Base-by-base conservation (phyloP, 2,113 vertebrate species). In the Ascaphus truei region DNA sequence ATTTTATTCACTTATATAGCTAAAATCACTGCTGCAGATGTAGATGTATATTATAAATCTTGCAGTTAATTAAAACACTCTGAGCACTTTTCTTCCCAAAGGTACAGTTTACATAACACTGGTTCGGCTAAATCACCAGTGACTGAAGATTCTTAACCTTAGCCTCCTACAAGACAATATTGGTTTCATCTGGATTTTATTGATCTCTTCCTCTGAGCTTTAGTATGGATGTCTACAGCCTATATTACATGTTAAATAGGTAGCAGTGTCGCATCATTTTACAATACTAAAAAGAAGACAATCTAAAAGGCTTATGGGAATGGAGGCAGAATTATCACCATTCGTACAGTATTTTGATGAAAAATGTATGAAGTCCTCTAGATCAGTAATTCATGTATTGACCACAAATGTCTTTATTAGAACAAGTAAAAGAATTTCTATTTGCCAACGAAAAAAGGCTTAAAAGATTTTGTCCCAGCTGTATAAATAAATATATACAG, bases 151-250 rank as follows among this genome's bases (percentile, higher is more conserved):
- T 66, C 25, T 45, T 52, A 65, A 29, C 11, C 12, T 39, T 69
- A n/a, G n/a, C n/a, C n/a, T n/a, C n/a, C 66, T 60, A 34, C 34
- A 18, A 51, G 41, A 45, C 31, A 60, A 52, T 30, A 69, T 39
- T 41, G 57, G 67, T 52, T 34, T 69, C 67, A 69, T 69, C 67
- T 69, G 67, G 45, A 36, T 61, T 69, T 69, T 69, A 69, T 69
- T 69, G 67, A 59, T 51, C 45, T 41, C 56, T 61, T 60, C 67
- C 67, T 61, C 52, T 61, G 47, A 61, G 57, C 56, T 52, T 31
- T 51, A n/a, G 16, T 23, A 16, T 41, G 33, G 12, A 36, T 61
- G 45, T 61, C 43, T 61, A 37, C 56, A 61, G 67, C 18, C 56
- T 60, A 10, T 20, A 60, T 60, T 59, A 52, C 33, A 69, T 37